Base-by-base conservation (phyloP, 2,797 vertebrate species). In the Smutsia temminckii region DNA sequence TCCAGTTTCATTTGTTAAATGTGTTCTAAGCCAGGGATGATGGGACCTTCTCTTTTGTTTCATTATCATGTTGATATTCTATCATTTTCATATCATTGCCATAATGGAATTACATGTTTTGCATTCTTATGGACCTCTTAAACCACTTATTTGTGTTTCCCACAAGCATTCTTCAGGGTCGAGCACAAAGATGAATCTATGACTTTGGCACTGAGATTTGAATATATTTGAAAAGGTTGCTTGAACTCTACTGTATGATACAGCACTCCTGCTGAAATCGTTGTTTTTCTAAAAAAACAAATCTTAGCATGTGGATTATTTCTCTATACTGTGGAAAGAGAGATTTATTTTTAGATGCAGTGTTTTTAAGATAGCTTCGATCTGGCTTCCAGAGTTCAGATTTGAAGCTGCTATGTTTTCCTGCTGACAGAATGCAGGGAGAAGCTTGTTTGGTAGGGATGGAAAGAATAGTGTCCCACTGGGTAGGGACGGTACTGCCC, bases 51-150 rank as follows among this genome's bases (percentile, higher is more conserved):
- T 63, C 17, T 68, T 79, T 90, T 85, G 61, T 51, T 75, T 92
- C 8, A 74, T 91, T 92, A 84, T 64, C 29, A 68, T 95, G 55
- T 91, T 46, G 78, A 46, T 89, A 89, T 75, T 61, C 40, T 81
- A 34, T 57, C 57, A 93, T 94, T 87, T 51, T 90, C 29, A 5
- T 79, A 49, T 80, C 14, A 74, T 9, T 46, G 34, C n/a, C 46
- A 51, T 78, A 85, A 88, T 83, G 21, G 75, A 94, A 85, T 78
- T 40, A 49, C 16, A 80, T 53, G 68, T 79, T 93, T 97, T 95
- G 23, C 23, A 93, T 95, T 96, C 79, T 81, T 93, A 53, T 32
- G n/a, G 37, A 96, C 49, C 23, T 71, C 94, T 95, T 85, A 66
- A 94, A 89, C 61, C 14, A 91, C 20, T 89, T 78, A 27, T 90